Base-by-base conservation (phyloP, 1,140 invertebrate species). In the Orius insidiosus region DNA sequence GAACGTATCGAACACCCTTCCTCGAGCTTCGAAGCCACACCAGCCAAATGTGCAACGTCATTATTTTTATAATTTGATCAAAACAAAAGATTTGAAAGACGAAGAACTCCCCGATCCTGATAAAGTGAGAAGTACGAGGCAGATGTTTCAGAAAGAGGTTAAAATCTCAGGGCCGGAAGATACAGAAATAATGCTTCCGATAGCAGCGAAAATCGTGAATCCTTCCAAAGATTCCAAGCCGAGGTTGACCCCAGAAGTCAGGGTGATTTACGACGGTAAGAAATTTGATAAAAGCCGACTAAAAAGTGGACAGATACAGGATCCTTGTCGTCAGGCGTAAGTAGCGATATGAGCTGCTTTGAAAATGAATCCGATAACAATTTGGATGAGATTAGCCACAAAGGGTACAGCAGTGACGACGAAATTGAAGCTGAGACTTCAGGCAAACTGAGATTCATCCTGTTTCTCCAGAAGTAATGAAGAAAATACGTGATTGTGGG, bases 31-130 rank as follows among this genome's bases (percentile, higher is more conserved):
- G 51, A 58, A 43, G 43, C 56, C 34, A 11, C 48, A 54, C 50
- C 51, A 47, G 34, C 46, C 46, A 67, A 13, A 59, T 75, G 24
- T 68, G 68, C 45, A 49, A 19, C 69, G 77, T 43, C 80, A 82
- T 54, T 85, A 83, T 54, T 85, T 54, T 85, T 85, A 85, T 56
- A 78, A 84, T 53, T 82, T 81, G 0, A 80, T 83, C 4, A 64
- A 79, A 46, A 74, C 81, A 0, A 85, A 85, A 55, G 80, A 84
- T 59, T 68, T 85, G 5, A 80, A 82, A 45, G 83, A 87, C 55
- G 79, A 84, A 47, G 84, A 87, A 60, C 61, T 87, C 5, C 84
- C 84, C 1, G 76, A 84, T 64, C 82, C 83, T 1, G 82, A 86
- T 52, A 86, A 82, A 1, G 84, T 88, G 0, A 75, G 82, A 83